These are phyloP conservation scores for Diachrysia chrysitis DNA, from an alignment of 2,888 invertebrate genomes.

Conservation along the genomic window DNA sequence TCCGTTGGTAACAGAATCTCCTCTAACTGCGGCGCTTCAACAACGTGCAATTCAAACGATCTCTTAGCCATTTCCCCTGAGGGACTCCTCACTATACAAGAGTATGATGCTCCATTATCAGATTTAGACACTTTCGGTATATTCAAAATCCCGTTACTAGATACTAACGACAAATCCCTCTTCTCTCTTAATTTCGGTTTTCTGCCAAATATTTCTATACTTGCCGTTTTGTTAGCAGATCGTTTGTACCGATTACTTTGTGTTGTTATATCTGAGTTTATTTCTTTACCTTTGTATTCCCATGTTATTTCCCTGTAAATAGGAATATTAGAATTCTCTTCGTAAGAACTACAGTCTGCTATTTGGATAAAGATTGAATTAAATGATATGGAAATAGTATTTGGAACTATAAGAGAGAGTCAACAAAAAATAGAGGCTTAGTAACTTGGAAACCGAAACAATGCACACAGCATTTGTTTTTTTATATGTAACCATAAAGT, in stretches of 20 bases:
- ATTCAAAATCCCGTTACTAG: conserved; percentile 87
- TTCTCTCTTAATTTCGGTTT: conserved; percentile 85
- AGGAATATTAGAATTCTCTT: conserved; percentile 20
- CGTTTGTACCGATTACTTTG: conserved; percentile 78
- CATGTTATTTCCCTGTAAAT: conserved; percentile 84
- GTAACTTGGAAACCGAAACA: neutral
- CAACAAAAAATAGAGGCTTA: conserved; percentile 13
- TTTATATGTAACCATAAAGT: neutral
- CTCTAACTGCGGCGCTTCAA: conserved; percentile 94
- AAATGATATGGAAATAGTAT: conserved; percentile 16
- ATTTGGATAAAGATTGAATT: conserved; percentile 21
- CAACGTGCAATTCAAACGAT: conserved; percentile 91
- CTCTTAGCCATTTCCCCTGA: conserved; percentile 94
- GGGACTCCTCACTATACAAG: conserved; percentile 93
- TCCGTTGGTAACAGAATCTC: conserved; percentile 94
- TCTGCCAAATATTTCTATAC: conserved; percentile 84
- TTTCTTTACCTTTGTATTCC: conserved; percentile 86
- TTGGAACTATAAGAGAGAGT: conserved; percentile 10
- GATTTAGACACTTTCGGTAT: conserved; percentile 90
- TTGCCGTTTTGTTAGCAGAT: conserved; percentile 73
- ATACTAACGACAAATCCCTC: conserved; percentile 72
- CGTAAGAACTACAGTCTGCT: neutral
- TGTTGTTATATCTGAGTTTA: conserved; percentile 70
- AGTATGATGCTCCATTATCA: conserved; percentile 93
- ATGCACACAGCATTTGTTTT: neutral